A percentile compares a stretch with the other conserved stretches of the same genome.
These are phyloP conservation scores for Papilio aristodemus DNA, from an alignment of 1,140 invertebrate species.

Conservation along the genomic window DNA sequence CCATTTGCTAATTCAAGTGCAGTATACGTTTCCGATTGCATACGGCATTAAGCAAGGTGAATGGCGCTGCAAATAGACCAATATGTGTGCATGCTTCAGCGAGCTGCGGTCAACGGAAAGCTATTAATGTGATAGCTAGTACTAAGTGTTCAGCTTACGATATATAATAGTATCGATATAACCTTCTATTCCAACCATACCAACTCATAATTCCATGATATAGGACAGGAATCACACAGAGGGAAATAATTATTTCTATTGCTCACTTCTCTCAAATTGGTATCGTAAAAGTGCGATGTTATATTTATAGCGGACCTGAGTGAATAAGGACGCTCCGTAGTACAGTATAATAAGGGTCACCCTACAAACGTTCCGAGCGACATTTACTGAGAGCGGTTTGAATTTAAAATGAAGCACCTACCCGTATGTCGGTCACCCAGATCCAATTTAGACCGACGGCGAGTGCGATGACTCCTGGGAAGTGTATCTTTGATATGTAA, in stretches of 20 bases:
- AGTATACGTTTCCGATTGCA: neutral
- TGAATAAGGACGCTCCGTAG: neutral
- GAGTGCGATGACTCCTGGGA: neutral
- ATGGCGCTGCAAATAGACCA: neutral
- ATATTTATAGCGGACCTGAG: neutral
- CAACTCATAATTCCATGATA: no score
- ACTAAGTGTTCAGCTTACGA: neutral
- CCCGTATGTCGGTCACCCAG: slow-evolving; percentile 22
- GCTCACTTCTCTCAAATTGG: neutral
- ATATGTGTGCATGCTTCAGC: neutral
- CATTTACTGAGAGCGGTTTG: slow-evolving; percentile 24
- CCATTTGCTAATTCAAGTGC: neutral
- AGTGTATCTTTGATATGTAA: neutral
- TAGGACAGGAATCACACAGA: no score
- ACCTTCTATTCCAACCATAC: neutral
- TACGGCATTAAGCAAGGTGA: neutral
- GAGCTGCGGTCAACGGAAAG: neutral
- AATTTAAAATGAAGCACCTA: slow-evolving; percentile 28
- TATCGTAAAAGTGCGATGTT: neutral
- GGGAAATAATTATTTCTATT: no score
- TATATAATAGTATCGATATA: neutral
- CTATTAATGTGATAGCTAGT: neutral
- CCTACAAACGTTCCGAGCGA: slow-evolving; percentile 7
- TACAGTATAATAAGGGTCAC: slow-evolving; percentile 8
- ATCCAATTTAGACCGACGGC: slow-evolving; percentile 18